Percentiles rank a stretch among this genome's conserved stretches.
Conservation (phyloP, 2,888 invertebrate species). For the Atethmia centrago region DNA sequence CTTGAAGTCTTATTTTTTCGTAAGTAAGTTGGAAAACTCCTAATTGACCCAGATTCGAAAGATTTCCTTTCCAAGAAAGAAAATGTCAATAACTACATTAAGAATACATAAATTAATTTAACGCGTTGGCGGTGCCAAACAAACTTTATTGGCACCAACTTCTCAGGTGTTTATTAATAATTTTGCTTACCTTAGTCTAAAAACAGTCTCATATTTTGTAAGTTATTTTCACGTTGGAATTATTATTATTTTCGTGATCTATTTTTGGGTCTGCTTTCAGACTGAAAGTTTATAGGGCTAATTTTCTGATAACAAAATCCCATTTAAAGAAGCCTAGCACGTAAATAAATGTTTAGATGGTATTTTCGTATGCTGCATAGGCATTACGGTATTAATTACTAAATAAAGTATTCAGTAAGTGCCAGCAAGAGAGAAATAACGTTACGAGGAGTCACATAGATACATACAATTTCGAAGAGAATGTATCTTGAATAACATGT, state of each 20-base stretch:
- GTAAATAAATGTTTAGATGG: neutral
- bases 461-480: conserved; percentile 28
- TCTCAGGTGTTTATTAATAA: neutral
- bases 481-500: conserved; percentile 36
- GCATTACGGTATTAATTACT: conserved; percentile 16
- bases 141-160: conserved; percentile 24
- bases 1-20: conserved; percentile 7
- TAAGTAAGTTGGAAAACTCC: conserved; percentile 37
- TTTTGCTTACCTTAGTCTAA: neutral
- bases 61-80: conserved; percentile 23
- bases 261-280: neutral
- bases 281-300: neutral
- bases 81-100: conserved; percentile 35
- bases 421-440: neutral
- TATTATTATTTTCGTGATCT: neutral
- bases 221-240: neutral
- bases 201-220: neutral
- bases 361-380: neutral
- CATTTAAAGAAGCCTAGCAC: neutral
- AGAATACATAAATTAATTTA: conserved; percentile 7
- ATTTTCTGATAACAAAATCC: neutral
- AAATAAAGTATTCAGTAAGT: conserved; percentile 2
- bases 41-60: conserved; percentile 37
- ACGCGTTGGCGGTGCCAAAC: conserved; percentile 17
- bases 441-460: neutral